Percentiles rank a stretch among this genome's conserved stretches.
phyloP scores from a whole-genome alignment of 2,797 vertebrate species.

The Sebastes taczanowskii region DNA sequence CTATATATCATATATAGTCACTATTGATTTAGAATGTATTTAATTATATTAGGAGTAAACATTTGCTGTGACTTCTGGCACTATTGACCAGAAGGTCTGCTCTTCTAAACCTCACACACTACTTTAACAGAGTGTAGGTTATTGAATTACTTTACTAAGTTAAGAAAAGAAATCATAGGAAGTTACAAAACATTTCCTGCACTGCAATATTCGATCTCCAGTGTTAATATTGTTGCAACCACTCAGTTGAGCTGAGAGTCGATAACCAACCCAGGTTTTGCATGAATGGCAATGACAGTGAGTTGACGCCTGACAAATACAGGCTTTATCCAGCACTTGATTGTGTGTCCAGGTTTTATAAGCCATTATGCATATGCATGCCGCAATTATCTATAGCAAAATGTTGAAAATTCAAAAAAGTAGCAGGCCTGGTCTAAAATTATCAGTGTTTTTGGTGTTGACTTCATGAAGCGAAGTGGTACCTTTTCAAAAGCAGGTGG shows the following conservation, averaged over 20 bases:
- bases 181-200: not conserved
- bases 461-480: not conserved
- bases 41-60: not conserved
- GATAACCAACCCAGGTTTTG: not conserved
- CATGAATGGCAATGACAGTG: not conserved
- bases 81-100: not conserved
- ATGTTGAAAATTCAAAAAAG: not conserved
- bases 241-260: not conserved
- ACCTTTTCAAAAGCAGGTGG: conserved; percentile 98
- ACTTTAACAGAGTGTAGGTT: not conserved
- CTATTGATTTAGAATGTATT: not conserved
- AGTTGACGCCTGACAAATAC: not conserved
- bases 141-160: not conserved
- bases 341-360: not conserved
- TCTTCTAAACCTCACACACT: not conserved
- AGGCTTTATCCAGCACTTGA: not conserved
- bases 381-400: not conserved
- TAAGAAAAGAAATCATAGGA: not conserved
- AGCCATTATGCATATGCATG: not conserved
- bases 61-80: not conserved
- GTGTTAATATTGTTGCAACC: not conserved
- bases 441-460: not conserved
- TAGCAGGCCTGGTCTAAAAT: not conserved
- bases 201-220: not conserved
- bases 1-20: rapidly evolving